Conservation (phyloP, 1,140 invertebrate genomes). For the Musca domestica region DNA sequence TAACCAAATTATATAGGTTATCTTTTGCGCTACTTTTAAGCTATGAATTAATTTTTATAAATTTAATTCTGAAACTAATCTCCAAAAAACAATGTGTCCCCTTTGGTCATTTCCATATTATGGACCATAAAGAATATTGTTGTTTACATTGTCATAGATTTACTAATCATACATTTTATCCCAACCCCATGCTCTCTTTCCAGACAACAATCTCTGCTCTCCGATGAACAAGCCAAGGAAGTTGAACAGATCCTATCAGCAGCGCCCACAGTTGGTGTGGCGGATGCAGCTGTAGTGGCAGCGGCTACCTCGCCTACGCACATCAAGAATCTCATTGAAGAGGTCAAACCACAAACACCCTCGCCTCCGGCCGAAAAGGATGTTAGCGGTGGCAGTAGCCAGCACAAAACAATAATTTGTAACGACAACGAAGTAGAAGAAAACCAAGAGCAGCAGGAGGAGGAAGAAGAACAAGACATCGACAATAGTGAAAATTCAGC, state of each 20-base stretch:
- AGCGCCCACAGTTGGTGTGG: slow-evolving; percentile 41
- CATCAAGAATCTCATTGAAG: slow-evolving; percentile 48
- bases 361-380: slow-evolving; percentile 11
- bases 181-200: slow-evolving; percentile 17
- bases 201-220: slow-evolving; percentile 74
- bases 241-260: slow-evolving; percentile 74
- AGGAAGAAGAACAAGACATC: slow-evolving; percentile 21
- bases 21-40: no score
- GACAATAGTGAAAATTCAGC: background rate
- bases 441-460: slow-evolving; percentile 47
- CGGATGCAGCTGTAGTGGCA: slow-evolving; percentile 49
- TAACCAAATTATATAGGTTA: no score
- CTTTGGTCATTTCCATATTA: no score
- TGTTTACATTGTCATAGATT: no score
- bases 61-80: no score
- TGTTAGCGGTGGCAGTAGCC: background rate
- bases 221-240: slow-evolving; percentile 83
- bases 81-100: background rate
- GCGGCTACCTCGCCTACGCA: slow-evolving; percentile 48
- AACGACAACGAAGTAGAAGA: slow-evolving; percentile 31
- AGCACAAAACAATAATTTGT: slow-evolving; percentile 2
- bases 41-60: no score
- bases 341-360: slow-evolving; percentile 29
- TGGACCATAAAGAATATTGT: no score
- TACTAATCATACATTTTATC: no score